Percentiles rank a stretch among this genome's conserved stretches.
Evolutionary conservation across 2,888 invertebrate species (phyloP).

Genomic region (Eristalis intricaria): DNA sequence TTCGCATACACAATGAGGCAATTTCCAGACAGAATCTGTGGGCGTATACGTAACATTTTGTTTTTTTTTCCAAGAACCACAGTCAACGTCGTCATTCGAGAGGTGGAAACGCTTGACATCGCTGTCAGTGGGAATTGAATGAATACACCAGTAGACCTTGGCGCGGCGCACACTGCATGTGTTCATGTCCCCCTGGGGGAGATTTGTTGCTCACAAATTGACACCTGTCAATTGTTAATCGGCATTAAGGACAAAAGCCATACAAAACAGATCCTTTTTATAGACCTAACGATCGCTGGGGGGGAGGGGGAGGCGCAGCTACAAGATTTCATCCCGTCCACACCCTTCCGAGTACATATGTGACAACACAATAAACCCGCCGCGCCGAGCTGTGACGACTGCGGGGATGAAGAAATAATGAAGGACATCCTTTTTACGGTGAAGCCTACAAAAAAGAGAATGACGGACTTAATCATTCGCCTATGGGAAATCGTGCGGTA

Average conservation of each 20-base stretch:
- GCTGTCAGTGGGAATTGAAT: background rate
- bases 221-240: slow-evolving; percentile 55
- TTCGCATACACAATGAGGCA: slow-evolving; percentile 19
- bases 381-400: background rate
- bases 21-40: slow-evolving; percentile 1
- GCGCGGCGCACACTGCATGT: too few species aligned
- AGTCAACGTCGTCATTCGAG: background rate
- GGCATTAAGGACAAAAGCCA: slow-evolving; percentile 15
- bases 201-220: slow-evolving; percentile 49
- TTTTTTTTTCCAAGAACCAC: background rate
- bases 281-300: too few species aligned
- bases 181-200: slow-evolving; percentile 11
- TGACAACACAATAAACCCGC: background rate
- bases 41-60: slow-evolving; percentile 26
- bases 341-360: background rate
- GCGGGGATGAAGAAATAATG: background rate
- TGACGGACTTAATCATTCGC: slow-evolving; percentile 34
- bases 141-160: background rate
- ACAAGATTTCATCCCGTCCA: too few species aligned
- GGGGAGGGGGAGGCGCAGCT: too few species aligned
- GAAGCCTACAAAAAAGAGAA: slow-evolving; percentile 9
- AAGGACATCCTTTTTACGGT: slow-evolving; percentile 42
- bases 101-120: background rate
- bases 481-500: slow-evolving; percentile 42
- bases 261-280: background rate